Evolutionary conservation across 2,888 invertebrate genomes (phyloP), one percentile per base, ranked within the genome.

Genomic region (Ichneumon xanthorius): DNA sequence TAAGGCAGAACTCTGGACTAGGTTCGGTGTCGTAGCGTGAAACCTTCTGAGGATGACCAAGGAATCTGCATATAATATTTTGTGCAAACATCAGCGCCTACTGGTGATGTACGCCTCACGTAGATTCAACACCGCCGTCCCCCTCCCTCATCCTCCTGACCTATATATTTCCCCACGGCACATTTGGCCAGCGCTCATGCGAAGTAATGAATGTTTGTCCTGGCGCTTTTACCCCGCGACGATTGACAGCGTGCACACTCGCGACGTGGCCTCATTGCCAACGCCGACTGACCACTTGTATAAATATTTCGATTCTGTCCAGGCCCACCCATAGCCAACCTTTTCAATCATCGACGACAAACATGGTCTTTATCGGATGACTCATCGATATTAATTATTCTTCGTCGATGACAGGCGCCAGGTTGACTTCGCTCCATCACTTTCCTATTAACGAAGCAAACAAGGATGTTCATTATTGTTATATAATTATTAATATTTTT

Each of bases 191-290:
- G 53, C 70, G 37, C 65, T 83, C 73, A 73, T 58, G 61, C 71
- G 76, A 79, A 82, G 75, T 85, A 82, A 85, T 85, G 76, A 82
- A 76, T 82, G 82, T 85, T 85, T 85, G 75, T 71, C 67, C 82
- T 50, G 58, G 50, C 48, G 75, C 79, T 85, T 76, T 79, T 71
- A 70, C 71, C 76, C 67, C 71, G 71, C 50, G 53, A 76, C 82
- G 82, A 76, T 76, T 79, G 85, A 71, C 82, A 85, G 70, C 70
- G 55, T 40, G 45, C 48, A 45, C 50, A 63, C 45, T 11, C 40
- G 26, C 11, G 65, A 55, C 75, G 55, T 14, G 55, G 78, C 55
- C 81, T 48, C 61, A 58, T 65, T 37, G 70, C 33, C 40, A 78
- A 73, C 50, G 37, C 65, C 45, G 26, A 26, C 70, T 65, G 48